Evolutionary conservation across 2,113 vertebrate species (phyloP).

Genomic region (Zonotrichia leucophrys): DNA sequence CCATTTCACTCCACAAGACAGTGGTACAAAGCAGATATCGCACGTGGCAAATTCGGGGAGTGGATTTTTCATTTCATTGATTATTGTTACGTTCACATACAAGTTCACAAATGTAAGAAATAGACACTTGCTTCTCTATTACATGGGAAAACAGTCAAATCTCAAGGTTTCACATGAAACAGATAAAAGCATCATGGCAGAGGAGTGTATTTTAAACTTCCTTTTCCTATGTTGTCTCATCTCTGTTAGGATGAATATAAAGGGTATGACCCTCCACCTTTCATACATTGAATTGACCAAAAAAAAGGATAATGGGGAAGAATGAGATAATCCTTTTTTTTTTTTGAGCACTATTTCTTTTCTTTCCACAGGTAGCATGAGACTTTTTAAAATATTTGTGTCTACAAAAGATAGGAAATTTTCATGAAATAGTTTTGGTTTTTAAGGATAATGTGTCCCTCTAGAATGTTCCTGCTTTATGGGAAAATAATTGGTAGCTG

Average conservation of each 20-base stretch:
- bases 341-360: neutral
- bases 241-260: neutral
- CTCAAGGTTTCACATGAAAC: neutral
- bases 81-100: neutral
- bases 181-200: neutral
- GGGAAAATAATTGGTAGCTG: neutral
- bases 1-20: neutral
- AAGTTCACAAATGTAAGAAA: neutral
- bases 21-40: neutral
- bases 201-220: neutral
- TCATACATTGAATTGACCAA: neutral
- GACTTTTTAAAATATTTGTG: neutral
- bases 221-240: neutral
- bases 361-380: neutral
- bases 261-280: neutral
- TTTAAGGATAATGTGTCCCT: neutral
- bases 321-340: neutral
- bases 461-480: neutral
- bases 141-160: neutral
- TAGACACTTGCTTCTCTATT: neutral
- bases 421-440: neutral
- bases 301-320: neutral
- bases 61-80: neutral
- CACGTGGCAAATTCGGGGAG: fast-evolving
- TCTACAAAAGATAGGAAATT: neutral